Conservation (phyloP, 2,888 invertebrate genomes). For the Spilarctia lutea region DNA sequence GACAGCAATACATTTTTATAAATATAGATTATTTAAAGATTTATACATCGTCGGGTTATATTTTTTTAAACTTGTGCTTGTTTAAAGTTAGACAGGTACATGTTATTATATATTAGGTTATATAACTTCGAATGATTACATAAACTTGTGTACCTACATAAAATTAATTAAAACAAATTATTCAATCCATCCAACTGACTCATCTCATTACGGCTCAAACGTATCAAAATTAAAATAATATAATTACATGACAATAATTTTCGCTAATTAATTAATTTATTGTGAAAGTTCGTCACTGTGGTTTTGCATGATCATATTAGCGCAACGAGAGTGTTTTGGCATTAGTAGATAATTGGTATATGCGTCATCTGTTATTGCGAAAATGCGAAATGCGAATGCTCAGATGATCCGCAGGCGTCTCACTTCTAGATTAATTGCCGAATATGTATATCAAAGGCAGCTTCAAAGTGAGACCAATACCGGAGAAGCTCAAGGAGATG, state of each 20-base stretch:
- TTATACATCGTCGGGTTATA: no score
- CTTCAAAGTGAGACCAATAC: no score
- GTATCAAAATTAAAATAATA: constrained; percentile 14
- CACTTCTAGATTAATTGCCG: no score
- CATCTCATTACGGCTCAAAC: background rate
- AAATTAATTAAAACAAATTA: background rate
- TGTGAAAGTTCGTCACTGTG: constrained; percentile 30
- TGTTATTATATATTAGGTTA: background rate
- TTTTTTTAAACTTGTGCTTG: no score
- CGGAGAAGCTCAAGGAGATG: no score
- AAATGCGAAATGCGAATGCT: background rate
- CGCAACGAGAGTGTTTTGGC: constrained; percentile 6
- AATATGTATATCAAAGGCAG: no score
- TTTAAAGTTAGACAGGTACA: no score
- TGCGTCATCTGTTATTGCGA: background rate
- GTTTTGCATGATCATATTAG: constrained; percentile 18
- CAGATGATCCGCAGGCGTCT: no score
- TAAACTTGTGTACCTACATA: background rate
- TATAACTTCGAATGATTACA: background rate
- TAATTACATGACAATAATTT: constrained; percentile 18
- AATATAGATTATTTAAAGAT: no score
- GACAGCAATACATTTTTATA: no score
- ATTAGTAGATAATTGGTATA: constrained; percentile 7
- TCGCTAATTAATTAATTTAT: constrained; percentile 35
- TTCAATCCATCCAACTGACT: background rate